Base-by-base conservation (phyloP, 1,140 invertebrate species). In the Leptinotarsa texana region DNA sequence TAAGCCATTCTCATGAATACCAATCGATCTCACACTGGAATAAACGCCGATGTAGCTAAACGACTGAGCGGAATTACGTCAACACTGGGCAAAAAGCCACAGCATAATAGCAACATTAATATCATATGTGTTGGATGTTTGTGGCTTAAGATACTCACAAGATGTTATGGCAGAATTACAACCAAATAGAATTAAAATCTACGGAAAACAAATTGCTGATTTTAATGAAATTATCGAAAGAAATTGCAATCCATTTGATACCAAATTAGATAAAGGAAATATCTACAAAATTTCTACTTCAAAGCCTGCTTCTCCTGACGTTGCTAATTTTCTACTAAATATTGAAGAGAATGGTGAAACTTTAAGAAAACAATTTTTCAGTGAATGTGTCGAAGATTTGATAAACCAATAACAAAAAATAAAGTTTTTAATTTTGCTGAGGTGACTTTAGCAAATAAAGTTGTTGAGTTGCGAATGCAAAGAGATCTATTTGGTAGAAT, bases 401-500 rank as follows among this genome's bases (percentile, higher is more conserved):
- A 78, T 69, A 73, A 78, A 74, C 67, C 66, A 69, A 78, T 74
- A 69, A 78, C 74, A 69, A 69, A 73, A 76, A 69, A 65, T 73
- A 62, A 74, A 65, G 76, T 74, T 78, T 73, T 65, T 75, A 75
- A 78, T 74, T 68, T 72, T 49, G 73, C 72, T 63, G 76, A 5
- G 77, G 75, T 66, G n/a, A 74, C 42, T 65, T 8, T 71, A 18
- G 73, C 49, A 24, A 69, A 69, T 74, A 72, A 74, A 57, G 65
- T 68, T 72, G 72, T 72, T 13, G 75, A 74, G 63, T 8, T 76
- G 48, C 48, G 66, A 69, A 75, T 82, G 69, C 78, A 80, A 73
- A 61, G 78, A 48, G 78, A 80, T 77, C 65, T 79, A 57, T 80
- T 80, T 69, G 74, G 80, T 13, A 65, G 77, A 51, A 75, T 81